Evolutionary conservation across 2,113 vertebrate genomes (phyloP), one percentile per base, ranked within the genome.

Genomic region (Thunnus thynnus): DNA sequence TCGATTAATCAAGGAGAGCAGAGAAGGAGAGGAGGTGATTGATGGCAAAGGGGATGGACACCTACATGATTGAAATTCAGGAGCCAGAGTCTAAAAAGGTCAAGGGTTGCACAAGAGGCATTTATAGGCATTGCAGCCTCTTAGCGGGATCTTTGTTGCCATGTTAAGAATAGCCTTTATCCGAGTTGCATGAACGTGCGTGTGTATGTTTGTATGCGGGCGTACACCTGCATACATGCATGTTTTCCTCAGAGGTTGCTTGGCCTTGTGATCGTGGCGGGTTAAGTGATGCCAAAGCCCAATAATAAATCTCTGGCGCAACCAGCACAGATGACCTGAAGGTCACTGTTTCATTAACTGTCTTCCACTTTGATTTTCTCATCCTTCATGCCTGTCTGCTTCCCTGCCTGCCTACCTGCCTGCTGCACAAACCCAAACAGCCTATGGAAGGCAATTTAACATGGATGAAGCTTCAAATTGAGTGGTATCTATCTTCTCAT

Each of bases 281-380:
- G 87, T 90, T 93, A 92, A 91, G 83, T 81, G 88, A 89, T 89
- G 87, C 82, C 86, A 83, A 79, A 89, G 67, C 81, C 83, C 72
- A 85, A 86, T 92, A 89, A 94, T 94, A 95, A 94, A 94, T 95
- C 91, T 92, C 71, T 78, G 64, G 69, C 22, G 30, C 80, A 92
- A 90, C 73, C 87, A 87, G 82, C 83, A 83, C 58, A 66, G 30
- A 76, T 93, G 91, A 94, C 94, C 93, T 71, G 66, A 92, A 94
- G 94, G 94, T 91, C 88, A 88, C 74, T 4, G 65, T 93, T 94
- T 93, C 93, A 95, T 95, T 94, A 94, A 93, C 89, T 93, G 88
- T 85, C 92, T 93, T 92, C 88, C 87, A 89, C 89, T 93, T 87
- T 92, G 92, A 89, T 93, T 93, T 92, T 89, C 78, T 82, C 82